Percentiles rank a stretch among this genome's conserved stretches.
These are phyloP conservation scores for Cosmia trapezina DNA, from an alignment of 2,888 invertebrate genomes.

Conservation along the genomic window DNA sequence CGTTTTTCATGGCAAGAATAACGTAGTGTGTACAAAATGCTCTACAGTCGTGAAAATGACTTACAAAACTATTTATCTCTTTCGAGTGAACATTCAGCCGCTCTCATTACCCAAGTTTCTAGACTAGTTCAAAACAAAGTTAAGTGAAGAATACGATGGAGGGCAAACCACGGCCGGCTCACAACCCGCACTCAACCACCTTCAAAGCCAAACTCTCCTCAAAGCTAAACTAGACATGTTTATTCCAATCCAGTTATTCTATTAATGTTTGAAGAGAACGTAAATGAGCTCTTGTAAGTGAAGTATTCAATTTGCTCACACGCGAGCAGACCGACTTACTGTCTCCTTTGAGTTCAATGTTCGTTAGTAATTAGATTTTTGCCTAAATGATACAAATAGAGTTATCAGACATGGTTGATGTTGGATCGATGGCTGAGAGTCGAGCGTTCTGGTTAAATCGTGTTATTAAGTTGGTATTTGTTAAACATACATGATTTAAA, in stretches of 20 bases:
- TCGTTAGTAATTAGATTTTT: slow-evolving; percentile 55
- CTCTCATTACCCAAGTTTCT: slow-evolving; percentile 37
- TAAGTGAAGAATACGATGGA: slow-evolving; percentile 26
- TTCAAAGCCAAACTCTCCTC: slow-evolving; percentile 48
- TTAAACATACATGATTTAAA: neutral
- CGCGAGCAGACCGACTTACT: slow-evolving; percentile 43
- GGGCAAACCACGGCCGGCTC: slow-evolving; percentile 21
- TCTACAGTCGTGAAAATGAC: slow-evolving; percentile 9
- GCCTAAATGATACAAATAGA: slow-evolving; percentile 51
- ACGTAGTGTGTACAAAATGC: too few relatives aligned
- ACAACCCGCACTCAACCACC: neutral
- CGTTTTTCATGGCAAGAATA: too few relatives aligned
- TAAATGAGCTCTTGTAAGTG: slow-evolving; percentile 58
- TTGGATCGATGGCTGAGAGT: slow-evolving; percentile 4
- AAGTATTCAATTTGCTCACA: slow-evolving; percentile 58
- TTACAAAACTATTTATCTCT: slow-evolving; percentile 32
- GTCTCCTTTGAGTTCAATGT: slow-evolving; percentile 45
- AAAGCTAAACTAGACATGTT: slow-evolving; percentile 59
- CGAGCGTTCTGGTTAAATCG: neutral
- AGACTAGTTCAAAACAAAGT: slow-evolving; percentile 32
- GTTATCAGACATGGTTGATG: slow-evolving; percentile 34
- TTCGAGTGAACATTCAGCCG: slow-evolving; percentile 28
- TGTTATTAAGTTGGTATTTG: slow-evolving; percentile 3
- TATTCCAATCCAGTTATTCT: slow-evolving; percentile 65
- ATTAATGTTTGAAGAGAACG: slow-evolving; percentile 59